Evolutionary conservation across 2,113 vertebrate genomes (phyloP).

Genomic region (Opisthocomus hoazin): DNA sequence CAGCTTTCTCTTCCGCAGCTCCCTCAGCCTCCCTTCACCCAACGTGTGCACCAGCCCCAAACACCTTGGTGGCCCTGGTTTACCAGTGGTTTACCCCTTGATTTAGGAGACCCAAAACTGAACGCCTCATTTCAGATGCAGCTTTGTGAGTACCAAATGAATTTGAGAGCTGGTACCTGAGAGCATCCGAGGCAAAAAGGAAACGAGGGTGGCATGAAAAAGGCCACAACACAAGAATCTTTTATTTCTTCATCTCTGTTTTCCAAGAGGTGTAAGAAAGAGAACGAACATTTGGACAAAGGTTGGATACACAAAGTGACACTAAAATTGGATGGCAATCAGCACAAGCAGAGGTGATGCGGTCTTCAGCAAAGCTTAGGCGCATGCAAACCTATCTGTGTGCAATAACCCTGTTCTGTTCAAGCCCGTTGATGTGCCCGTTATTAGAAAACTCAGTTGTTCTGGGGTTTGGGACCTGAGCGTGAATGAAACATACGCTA

Average conservation of each 20-base stretch:
- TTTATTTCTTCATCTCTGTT: background rate
- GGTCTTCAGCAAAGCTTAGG: background rate
- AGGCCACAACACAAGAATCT: background rate
- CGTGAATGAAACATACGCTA: background rate
- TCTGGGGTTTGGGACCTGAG: background rate
- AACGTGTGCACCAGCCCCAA: background rate
- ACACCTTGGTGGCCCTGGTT: background rate
- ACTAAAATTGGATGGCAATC: background rate
- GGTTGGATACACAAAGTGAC: background rate
- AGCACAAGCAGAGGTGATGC: background rate
- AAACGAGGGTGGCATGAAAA: background rate
- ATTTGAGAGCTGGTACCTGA: background rate
- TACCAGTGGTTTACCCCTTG: background rate
- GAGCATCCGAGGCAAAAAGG: background rate
- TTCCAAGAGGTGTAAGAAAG: background rate
- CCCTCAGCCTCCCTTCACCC: background rate
- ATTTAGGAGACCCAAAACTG: background rate
- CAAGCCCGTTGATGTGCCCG: background rate
- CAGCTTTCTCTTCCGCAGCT: background rate
- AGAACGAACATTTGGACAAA: background rate
- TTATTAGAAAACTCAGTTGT: background rate
- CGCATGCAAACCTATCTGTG: accelerated
- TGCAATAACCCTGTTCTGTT: background rate
- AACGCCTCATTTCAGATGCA: background rate
- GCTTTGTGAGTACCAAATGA: background rate